These are phyloP conservation scores for Rhagonycha fulva DNA, from an alignment of 2,888 invertebrate genomes.

Conservation along the genomic window DNA sequence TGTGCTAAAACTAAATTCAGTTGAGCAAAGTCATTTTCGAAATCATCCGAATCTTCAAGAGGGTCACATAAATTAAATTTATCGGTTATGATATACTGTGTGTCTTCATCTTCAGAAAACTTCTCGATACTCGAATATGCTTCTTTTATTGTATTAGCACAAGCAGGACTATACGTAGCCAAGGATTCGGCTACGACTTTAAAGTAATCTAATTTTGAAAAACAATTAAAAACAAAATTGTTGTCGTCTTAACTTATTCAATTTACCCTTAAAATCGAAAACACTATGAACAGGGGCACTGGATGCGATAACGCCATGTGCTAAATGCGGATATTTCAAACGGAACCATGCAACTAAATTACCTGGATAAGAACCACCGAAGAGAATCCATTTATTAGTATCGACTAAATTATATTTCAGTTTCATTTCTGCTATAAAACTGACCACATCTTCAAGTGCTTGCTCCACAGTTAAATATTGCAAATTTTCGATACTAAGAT, in stretches of 20 bases:
- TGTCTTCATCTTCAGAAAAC: slow-evolving; percentile 64
- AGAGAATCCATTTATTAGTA: not conserved
- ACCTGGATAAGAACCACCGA: not conserved
- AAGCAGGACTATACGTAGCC: slow-evolving; percentile 67
- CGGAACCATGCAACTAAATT: not conserved
- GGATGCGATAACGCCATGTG: not conserved
- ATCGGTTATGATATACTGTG: slow-evolving; percentile 66
- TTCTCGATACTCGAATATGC: slow-evolving; percentile 69
- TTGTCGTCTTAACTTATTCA: not conserved
- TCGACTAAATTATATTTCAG: not conserved
- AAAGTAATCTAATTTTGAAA: slow-evolving; percentile 69
- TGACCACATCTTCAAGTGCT: not conserved
- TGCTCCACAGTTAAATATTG: not conserved
- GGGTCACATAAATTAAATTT: slow-evolving; percentile 81
- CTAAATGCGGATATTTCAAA: not conserved
- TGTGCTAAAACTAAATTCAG: slow-evolving; percentile 82
- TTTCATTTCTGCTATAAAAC: not conserved
- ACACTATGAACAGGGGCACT: not conserved
- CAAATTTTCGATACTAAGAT: not conserved
- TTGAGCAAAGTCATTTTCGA: slow-evolving; percentile 72
- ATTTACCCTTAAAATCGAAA: not conserved
- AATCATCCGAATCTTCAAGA: slow-evolving; percentile 65
- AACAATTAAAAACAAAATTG: too few relatives aligned
- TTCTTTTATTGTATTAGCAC: slow-evolving; percentile 67
- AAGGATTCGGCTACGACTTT: slow-evolving; percentile 80